Evolutionary conservation across 2,888 invertebrate species (phyloP).

Genomic region (Strigamia transsilvanica): DNA sequence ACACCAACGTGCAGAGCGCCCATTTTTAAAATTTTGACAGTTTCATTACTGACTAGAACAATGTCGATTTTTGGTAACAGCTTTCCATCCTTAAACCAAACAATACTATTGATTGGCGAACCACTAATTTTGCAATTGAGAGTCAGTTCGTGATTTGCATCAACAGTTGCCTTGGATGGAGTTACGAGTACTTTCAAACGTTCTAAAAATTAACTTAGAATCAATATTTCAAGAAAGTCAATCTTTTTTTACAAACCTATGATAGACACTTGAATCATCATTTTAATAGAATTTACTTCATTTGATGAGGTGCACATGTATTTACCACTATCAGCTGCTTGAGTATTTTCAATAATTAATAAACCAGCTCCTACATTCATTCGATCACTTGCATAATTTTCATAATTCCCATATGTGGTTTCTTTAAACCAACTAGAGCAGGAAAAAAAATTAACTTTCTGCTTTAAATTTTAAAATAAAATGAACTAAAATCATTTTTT

Average conservation of each 20-base stretch:
- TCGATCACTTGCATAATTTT: neutral
- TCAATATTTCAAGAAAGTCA: neutral
- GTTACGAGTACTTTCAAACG: neutral
- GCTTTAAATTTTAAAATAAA: neutral
- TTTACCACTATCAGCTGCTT: neutral
- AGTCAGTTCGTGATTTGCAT: neutral
- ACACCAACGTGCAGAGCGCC: neutral
- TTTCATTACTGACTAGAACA: neutral
- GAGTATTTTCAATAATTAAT: neutral
- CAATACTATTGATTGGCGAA: neutral
- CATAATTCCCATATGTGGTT: neutral
- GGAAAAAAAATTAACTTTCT: no score
- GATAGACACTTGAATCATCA: constrained; percentile 1
- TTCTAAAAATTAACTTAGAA: neutral
- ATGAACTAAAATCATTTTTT: no score
- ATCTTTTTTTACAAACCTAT: neutral
- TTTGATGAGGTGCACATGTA: constrained; percentile 40
- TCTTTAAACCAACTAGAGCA: neutral
- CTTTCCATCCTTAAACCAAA: constrained; percentile 50
- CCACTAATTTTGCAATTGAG: constrained; percentile 29
- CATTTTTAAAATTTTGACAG: constrained; percentile 21
- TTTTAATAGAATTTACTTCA: neutral
- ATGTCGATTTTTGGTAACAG: neutral
- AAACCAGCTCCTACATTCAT: neutral
- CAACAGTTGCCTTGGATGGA: constrained; percentile 19